These are phyloP conservation scores for Aspidoscelis tigris DNA, from an alignment of 2,113 vertebrate species.

Conservation along the genomic window DNA sequence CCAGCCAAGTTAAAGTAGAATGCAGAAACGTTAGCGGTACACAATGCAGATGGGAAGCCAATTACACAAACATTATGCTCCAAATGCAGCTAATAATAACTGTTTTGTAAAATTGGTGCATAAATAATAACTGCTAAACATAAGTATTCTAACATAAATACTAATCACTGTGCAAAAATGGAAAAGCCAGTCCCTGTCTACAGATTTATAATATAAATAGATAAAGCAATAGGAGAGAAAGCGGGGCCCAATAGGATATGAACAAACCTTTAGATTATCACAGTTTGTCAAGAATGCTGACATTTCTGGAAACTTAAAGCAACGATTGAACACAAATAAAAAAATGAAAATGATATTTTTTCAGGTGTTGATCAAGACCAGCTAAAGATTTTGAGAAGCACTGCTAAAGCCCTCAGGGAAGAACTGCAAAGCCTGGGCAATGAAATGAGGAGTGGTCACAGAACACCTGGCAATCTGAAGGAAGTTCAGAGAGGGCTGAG, in stretches of 20 bases:
- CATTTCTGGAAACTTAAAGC: background rate
- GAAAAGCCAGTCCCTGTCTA: background rate
- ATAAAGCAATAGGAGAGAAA: background rate
- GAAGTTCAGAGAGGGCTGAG: too few species aligned
- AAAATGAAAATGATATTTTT: background rate
- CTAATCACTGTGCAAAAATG: background rate
- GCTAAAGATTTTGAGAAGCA: too few species aligned
- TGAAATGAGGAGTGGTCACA: too few species aligned
- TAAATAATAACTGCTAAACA: background rate
- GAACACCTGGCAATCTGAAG: too few species aligned
- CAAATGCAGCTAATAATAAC: background rate
- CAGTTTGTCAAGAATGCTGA: background rate
- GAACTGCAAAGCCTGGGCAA: too few species aligned
- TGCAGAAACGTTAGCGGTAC: background rate
- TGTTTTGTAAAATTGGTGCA: background rate
- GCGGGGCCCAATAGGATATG: background rate
- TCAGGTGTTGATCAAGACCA: background rate
- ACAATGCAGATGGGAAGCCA: background rate
- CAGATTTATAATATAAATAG: background rate
- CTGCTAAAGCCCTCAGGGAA: too few species aligned
- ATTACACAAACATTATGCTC: background rate
- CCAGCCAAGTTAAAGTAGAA: background rate
- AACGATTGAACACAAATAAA: background rate
- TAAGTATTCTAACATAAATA: background rate
- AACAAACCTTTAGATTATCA: background rate